Evolutionary conservation across 1,140 invertebrate genomes (phyloP).

Genomic region (Akabosia matsudoensis): DNA sequence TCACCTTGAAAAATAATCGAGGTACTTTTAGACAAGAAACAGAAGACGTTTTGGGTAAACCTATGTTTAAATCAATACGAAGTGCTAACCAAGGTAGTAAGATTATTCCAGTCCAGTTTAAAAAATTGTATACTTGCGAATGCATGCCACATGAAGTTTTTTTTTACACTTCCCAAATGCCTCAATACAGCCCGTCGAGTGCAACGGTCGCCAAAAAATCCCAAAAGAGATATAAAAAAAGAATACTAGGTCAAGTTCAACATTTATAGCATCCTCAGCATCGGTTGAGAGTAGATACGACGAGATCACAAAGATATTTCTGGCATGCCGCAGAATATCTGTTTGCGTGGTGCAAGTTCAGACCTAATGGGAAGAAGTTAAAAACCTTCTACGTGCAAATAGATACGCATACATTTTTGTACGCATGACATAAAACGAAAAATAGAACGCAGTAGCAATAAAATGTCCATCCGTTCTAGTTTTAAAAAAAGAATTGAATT

Average conservation of each 20-base stretch:
- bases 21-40: too few relatives aligned
- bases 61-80: too few relatives aligned
- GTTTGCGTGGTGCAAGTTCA: not conserved
- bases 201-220: not conserved
- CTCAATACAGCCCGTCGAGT: too few relatives aligned
- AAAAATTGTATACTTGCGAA: too few relatives aligned
- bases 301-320: conserved; percentile 10
- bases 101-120: too few relatives aligned
- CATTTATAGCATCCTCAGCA: conserved; percentile 1
- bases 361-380: not conserved
- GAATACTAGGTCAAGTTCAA: conserved; percentile 13
- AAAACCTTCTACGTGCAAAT: too few relatives aligned
- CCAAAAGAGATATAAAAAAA: not conserved
- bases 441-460: not conserved
- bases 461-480: conserved; percentile 13
- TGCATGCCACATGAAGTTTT: not conserved
- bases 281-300: not conserved
- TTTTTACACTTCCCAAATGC: too few relatives aligned
- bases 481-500: not conserved
- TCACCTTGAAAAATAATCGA: not conserved
- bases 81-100: too few relatives aligned
- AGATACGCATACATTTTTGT: too few relatives aligned
- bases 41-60: too few relatives aligned
- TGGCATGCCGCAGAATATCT: not conserved
- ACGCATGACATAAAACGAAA: not conserved